phyloP scores from a whole-genome alignment of 2,888 invertebrate species.

The Caenorhabditis japonica region DNA sequence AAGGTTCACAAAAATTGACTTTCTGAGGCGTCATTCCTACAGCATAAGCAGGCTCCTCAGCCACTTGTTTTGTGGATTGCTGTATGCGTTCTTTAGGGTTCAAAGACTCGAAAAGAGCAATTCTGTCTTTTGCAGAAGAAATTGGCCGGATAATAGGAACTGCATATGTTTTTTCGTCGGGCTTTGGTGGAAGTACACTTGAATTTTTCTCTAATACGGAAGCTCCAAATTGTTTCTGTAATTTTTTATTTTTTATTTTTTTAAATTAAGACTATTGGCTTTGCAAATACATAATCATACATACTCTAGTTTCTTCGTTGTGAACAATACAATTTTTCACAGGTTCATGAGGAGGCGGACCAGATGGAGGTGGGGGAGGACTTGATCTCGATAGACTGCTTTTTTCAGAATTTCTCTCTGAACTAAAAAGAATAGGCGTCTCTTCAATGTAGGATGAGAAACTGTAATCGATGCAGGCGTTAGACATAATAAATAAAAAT shows the following conservation, averaged over 20 bases:
- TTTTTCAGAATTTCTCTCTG: conserved; percentile 5
- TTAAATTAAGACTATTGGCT: neutral
- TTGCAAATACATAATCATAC: too few relatives aligned
- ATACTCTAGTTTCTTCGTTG: conserved; percentile 41
- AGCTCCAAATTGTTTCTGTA: conserved; percentile 51
- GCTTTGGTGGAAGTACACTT: conserved; percentile 47
- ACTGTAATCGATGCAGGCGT: conserved; percentile 26
- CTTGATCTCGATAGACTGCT: conserved; percentile 27
- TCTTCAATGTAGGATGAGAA: conserved; percentile 46
- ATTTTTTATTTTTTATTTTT: neutral
- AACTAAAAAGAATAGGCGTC: conserved; percentile 36
- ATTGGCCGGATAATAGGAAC: conserved; percentile 58
- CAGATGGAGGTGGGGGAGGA: conserved; percentile 47
- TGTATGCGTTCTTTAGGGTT: conserved; percentile 52
- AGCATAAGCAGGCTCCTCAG: too few relatives aligned
- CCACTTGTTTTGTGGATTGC: too few relatives aligned
- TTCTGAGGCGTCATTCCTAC: conserved; percentile 1
- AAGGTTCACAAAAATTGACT: neutral
- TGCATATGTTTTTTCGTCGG: conserved; percentile 35
- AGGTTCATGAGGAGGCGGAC: conserved; percentile 37
- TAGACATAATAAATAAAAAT: conserved; percentile 12
- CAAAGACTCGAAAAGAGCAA: conserved; percentile 57
- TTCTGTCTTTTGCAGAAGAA: conserved; percentile 61
- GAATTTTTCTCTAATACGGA: conserved; percentile 23
- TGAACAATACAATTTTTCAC: conserved; percentile 22